Evolutionary conservation across 2,797 vertebrate genomes (phyloP).

Genomic region (Labeo calbasu): DNA sequence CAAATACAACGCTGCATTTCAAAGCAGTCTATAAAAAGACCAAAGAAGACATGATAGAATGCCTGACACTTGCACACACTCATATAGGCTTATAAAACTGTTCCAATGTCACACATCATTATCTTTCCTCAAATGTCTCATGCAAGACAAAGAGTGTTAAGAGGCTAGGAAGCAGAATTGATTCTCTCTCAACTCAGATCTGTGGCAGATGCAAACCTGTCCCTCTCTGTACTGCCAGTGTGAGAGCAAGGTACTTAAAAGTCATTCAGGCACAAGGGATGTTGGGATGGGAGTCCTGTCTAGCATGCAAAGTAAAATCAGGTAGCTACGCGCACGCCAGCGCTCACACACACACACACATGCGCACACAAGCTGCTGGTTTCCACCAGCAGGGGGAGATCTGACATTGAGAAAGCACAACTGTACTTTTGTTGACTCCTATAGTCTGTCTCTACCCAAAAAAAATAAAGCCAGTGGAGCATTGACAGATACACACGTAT

Average conservation of each 20-base stretch:
- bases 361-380: conserved; percentile 48
- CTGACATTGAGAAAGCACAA: conserved; percentile 56
- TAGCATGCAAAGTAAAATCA: conserved; percentile 24
- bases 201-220: conserved; percentile 32
- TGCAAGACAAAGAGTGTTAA: conserved; percentile 15
- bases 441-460: conserved; percentile 31
- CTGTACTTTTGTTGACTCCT: conserved; percentile 52
- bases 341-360: conserved; percentile 39
- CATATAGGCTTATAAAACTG: conserved; percentile 4
- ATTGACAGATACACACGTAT: conserved; percentile 59
- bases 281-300: conserved; percentile 23
- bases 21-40: conserved; percentile 17
- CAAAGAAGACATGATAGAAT: background rate
- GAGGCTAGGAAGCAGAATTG: conserved; percentile 9
- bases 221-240: conserved; percentile 17
- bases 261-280: conserved; percentile 46
- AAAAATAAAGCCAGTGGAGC: conserved; percentile 50
- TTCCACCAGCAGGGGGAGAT: conserved; percentile 70
- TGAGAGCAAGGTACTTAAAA: conserved; percentile 41
- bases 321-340: background rate
- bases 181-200: conserved; percentile 29
- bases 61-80: background rate
- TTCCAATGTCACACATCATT: conserved; percentile 11
- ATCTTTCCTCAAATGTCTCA: conserved; percentile 15
- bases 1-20: background rate